Conservation (phyloP, 2,113 vertebrate species). For the Nannobrachium achirus region DNA sequence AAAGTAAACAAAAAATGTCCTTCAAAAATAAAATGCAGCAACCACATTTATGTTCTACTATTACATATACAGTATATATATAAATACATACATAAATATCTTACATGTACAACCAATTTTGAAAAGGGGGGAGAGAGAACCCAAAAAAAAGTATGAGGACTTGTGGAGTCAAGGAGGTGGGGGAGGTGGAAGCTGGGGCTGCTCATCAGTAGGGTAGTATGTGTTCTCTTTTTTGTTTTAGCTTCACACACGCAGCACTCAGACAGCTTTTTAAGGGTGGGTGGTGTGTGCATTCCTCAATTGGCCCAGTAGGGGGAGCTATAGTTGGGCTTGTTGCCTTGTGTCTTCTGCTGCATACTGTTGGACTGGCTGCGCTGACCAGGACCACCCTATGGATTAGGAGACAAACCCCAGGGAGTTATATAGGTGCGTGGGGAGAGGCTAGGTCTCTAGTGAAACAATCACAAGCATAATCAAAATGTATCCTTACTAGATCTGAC, state of each 20-base stretch:
- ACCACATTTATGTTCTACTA: slow-evolving; percentile 82
- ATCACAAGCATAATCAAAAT: background rate
- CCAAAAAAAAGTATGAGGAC: slow-evolving; percentile 78
- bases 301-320: slow-evolving; percentile 84
- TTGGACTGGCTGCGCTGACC: slow-evolving; percentile 80
- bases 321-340: slow-evolving; percentile 82
- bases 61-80: slow-evolving; percentile 88
- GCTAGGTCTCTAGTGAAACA: background rate
- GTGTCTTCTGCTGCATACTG: slow-evolving; percentile 83
- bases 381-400: slow-evolving; percentile 65
- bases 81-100: slow-evolving; percentile 88
- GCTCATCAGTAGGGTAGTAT: slow-evolving; percentile 67
- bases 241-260: slow-evolving; percentile 38
- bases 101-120: slow-evolving; percentile 85
- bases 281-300: slow-evolving; percentile 57
- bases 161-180: slow-evolving; percentile 62
- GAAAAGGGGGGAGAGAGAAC: slow-evolving; percentile 70
- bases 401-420: background rate
- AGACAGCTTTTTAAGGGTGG: slow-evolving; percentile 41
- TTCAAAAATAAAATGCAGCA: slow-evolving; percentile 83
- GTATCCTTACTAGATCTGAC: too few species aligned
- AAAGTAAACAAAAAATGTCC: slow-evolving; percentile 81
- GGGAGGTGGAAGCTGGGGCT: slow-evolving; percentile 31
- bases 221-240: slow-evolving; percentile 51
- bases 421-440: background rate